Conservation (phyloP, 2,888 invertebrate species). For the Mylabris sibirica region DNA sequence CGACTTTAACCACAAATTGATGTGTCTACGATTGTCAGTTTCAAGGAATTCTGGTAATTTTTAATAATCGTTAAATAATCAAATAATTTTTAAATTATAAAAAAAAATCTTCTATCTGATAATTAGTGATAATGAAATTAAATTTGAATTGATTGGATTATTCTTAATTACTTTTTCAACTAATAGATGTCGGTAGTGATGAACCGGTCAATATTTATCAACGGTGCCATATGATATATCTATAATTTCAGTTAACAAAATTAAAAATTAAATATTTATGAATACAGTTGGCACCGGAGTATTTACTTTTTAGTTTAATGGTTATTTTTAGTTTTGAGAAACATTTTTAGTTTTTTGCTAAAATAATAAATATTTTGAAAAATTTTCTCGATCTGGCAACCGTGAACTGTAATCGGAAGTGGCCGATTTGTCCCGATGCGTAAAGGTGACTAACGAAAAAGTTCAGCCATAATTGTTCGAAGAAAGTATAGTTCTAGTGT, state of each 20-base stretch:
- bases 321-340: neutral
- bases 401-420: neutral
- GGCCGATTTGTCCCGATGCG: neutral
- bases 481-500: slow-evolving; percentile 22
- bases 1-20: neutral
- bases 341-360: neutral
- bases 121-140: too few species aligned
- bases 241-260: too few species aligned
- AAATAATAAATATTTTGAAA: neutral
- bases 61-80: too few species aligned
- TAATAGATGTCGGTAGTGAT: too few species aligned
- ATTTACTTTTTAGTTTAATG: neutral
- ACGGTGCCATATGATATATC: too few species aligned
- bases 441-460: slow-evolving; percentile 15
- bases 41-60: neutral
- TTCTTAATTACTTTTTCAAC: too few species aligned
- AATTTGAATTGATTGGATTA: too few species aligned
- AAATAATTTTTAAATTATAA: too few species aligned
- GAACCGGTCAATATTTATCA: too few species aligned
- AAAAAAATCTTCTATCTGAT: too few species aligned
- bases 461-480: slow-evolving; percentile 32
- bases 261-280: too few species aligned
- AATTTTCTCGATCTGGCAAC: neutral
- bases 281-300: neutral
- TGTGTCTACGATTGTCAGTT: neutral